Conservation (phyloP, 1,140 invertebrate genomes). For the Manduca sexta region DNA sequence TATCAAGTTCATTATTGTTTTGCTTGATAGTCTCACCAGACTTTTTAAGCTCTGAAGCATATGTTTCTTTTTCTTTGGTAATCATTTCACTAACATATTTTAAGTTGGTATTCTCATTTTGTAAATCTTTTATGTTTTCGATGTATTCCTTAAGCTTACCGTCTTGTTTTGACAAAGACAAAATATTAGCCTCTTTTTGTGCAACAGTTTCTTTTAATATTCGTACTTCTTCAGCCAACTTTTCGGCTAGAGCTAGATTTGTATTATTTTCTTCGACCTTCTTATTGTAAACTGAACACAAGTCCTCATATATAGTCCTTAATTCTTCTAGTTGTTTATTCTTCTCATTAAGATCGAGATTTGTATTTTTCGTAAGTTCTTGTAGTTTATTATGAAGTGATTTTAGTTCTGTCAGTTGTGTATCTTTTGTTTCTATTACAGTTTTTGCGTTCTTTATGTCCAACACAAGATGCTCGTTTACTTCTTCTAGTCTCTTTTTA, state of each 20-base stretch:
- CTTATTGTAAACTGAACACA: constrained; percentile 34
- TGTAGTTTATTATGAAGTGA: constrained; percentile 17
- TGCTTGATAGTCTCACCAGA: constrained; percentile 31
- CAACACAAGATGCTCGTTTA: not conserved
- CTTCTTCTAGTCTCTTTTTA: constrained; percentile 1
- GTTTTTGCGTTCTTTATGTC: constrained; percentile 30
- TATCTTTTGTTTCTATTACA: constrained; percentile 30
- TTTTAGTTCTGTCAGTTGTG: constrained; percentile 25
- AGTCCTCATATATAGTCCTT: constrained; percentile 24
- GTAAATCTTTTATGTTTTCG: constrained; percentile 17
- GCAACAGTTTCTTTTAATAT: constrained; percentile 28
- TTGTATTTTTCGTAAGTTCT: constrained; percentile 18
- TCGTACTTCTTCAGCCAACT: constrained; percentile 34
- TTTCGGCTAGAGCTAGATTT: constrained; percentile 26
- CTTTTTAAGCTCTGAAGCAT: constrained; percentile 31
- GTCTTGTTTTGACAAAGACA: not conserved
- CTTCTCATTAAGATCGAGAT: constrained; percentile 21
- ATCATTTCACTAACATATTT: constrained; percentile 43
- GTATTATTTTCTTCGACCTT: constrained; percentile 38
- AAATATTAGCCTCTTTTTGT: constrained; percentile 19
- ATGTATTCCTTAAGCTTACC: constrained; percentile 11
- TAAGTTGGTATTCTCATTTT: constrained; percentile 33
- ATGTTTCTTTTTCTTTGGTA: constrained; percentile 40
- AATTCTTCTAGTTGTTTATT: constrained; percentile 25
- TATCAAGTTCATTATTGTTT: constrained; percentile 43